Base-by-base conservation (phyloP, 2,113 vertebrate species). In the Romanogobio albipinnatus region DNA sequence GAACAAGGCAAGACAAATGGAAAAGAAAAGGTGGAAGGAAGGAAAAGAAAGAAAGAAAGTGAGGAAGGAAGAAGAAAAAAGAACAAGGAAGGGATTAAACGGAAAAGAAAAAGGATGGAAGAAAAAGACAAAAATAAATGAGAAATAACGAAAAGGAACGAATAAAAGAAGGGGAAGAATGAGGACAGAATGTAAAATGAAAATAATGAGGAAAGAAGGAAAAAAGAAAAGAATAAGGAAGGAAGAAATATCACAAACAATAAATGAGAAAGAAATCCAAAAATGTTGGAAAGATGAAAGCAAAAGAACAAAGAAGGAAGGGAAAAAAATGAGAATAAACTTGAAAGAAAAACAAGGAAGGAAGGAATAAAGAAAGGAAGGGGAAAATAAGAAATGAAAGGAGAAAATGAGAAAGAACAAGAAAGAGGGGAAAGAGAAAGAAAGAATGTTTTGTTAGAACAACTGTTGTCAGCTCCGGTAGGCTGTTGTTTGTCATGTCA, bases 401-500 rank as follows among this genome's bases (percentile, higher is more conserved):
- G 91, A 90, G 90, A 91, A 92, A 93, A 91, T 90, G 88, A 4
- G 36, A 51, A 87, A 89, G 91, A 91, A 91, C 91, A 90, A 90
- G 88, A 87, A 86, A 84, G 77, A 88, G 56, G 45, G 90, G 88
- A 87, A 86, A 84, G 76, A 89, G 61, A 49, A 88, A 64, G 91
- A 91, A 90, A 91, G 92, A 93, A 91, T 91, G 89, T 17, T 83
- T 85, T 87, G 89, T 94, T 91, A 90, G 90, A 86, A 90, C 89
- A 83, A 88, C 89, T 90, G 87, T 86, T 87, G 91, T 93, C 93
- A 94, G 91, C 93, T 94, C 89, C 77, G 26, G 62, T 85, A 84
- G 93, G 90, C 93, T 85, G 84, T 74, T 93, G 93, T 94, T 94
- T 93, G 93, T 93, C 92, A 93, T 91, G 89, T 90, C 90, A 86